A percentile compares a stretch with the other conserved stretches of the same genome.
These are phyloP conservation scores for Microvelia longipes DNA, from an alignment of 1,140 invertebrate genomes.

Conservation along the genomic window DNA sequence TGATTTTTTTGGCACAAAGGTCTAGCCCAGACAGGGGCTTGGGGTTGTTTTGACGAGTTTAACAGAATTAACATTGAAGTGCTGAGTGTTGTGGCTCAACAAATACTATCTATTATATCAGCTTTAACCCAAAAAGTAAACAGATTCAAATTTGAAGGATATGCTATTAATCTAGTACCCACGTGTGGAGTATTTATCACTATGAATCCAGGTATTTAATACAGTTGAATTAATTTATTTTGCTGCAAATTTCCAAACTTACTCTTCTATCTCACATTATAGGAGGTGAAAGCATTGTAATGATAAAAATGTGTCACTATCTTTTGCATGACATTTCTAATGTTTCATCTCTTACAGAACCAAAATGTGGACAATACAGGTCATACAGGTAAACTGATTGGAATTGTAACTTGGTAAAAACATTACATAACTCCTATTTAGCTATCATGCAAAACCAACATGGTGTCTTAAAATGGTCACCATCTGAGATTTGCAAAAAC, in stretches of 20 bases:
- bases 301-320: no score
- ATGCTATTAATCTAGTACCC: slow-evolving; percentile 49
- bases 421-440: no score
- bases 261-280: background rate
- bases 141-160: slow-evolving; percentile 65
- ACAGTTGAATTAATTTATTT: background rate
- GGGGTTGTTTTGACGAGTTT: slow-evolving; percentile 84
- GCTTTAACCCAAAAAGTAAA: slow-evolving; percentile 47
- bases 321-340: no score
- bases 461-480: no score
- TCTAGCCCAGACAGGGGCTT: slow-evolving; percentile 58
- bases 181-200: slow-evolving; percentile 80
- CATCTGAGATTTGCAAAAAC: no score
- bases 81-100: slow-evolving; percentile 71
- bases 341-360: no score
- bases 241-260: background rate
- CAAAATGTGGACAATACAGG: no score
- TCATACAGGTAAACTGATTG: no score
- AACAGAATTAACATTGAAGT: slow-evolving; percentile 83
- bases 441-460: no score
- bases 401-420: no score
- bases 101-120: slow-evolving; percentile 54
- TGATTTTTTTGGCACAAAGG: no score
- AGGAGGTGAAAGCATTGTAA: no score
- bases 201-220: slow-evolving; percentile 57